Base-by-base conservation (phyloP, 2,113 vertebrate genomes). In the Elachura formosa region DNA sequence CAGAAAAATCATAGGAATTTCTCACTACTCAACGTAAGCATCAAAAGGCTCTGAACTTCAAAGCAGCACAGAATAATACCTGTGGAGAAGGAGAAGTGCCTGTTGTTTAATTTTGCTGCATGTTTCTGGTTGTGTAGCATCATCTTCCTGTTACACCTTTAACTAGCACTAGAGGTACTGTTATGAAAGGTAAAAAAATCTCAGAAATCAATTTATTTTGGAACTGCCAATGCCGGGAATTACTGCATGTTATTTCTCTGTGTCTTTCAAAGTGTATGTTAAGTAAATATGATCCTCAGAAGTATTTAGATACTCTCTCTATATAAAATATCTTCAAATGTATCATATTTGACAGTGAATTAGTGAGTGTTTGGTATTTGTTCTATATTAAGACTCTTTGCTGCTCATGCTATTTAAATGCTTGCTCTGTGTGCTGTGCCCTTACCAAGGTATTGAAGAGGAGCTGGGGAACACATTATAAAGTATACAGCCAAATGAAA, bases 361-460 rank as follows among this genome's bases (percentile, higher is more conserved):
- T 80, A 59, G 29, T 67, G 64, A 80, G 74, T 29, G 31, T 63
- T 73, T 36, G 80, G 45, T 49, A 22, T 56, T 93, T 34, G 25
- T 76, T 93, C 67, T 45, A 1, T 67, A 15, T 33, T 18, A 58
- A 40, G 20, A 41, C 31, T 56, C 6, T 67, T 66, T 78, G 55
- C 76, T 59, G 48, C 41, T 48, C 29, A 29, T 1, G 0, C 64
- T 18, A 2, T 52, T 61, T 71, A 55, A 67, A 66, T 86, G 36
- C 77, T 84, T 75, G 49, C 49, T 80, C 24, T 41, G 4, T 28
- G 66, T 23, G 58, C 72, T 61, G 58, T 83, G 93, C 84, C 96
- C 96, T 95, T 95, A 84, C 76, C 81, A 51, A 94, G 87, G 90
- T 90, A 82, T 85, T 94, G 87, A 96, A 84, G 93, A 96, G 93